These are phyloP conservation scores for Papilio demoleus DNA, from an alignment of 2,888 invertebrate species.

Conservation along the genomic window DNA sequence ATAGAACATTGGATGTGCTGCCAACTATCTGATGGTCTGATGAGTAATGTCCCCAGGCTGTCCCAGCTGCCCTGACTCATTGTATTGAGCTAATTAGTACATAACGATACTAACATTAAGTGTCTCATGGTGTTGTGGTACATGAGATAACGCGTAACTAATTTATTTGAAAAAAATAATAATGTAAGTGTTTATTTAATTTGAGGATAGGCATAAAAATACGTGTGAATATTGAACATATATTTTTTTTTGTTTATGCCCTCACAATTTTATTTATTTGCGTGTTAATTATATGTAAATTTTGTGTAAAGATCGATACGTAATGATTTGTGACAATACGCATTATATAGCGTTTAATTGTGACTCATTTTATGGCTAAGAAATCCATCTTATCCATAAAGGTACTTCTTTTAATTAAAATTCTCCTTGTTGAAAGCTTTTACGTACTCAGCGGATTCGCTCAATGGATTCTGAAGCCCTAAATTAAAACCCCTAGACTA, in stretches of 20 bases:
- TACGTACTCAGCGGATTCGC: constrained; percentile 56
- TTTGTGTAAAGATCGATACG: too few species aligned
- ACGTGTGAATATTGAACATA: too few species aligned
- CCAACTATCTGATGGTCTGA: constrained; percentile 46
- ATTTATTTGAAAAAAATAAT: too few species aligned
- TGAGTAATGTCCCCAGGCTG: constrained; percentile 46
- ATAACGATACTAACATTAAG: constrained; percentile 13
- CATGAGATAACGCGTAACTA: not conserved
- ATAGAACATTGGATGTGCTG: constrained; percentile 46
- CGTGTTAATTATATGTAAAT: too few species aligned
- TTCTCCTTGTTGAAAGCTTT: constrained; percentile 28
- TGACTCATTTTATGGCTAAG: not conserved
- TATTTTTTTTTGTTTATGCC: too few species aligned
- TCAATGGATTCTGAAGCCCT: constrained; percentile 68
- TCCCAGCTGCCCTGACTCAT: constrained; percentile 32
- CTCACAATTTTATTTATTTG: too few species aligned
- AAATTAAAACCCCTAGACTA: constrained; percentile 75
- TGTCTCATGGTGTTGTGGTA: not conserved
- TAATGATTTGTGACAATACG: not conserved
- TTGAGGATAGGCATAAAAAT: too few species aligned
- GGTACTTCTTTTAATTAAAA: constrained; percentile 7
- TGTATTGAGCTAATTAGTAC: constrained; percentile 30
- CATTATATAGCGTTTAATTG: not conserved
- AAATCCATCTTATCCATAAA: not conserved
- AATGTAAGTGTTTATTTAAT: too few species aligned